phyloP scores from a whole-genome alignment of 1,140 invertebrate species.

The Argopecten irradians region DNA sequence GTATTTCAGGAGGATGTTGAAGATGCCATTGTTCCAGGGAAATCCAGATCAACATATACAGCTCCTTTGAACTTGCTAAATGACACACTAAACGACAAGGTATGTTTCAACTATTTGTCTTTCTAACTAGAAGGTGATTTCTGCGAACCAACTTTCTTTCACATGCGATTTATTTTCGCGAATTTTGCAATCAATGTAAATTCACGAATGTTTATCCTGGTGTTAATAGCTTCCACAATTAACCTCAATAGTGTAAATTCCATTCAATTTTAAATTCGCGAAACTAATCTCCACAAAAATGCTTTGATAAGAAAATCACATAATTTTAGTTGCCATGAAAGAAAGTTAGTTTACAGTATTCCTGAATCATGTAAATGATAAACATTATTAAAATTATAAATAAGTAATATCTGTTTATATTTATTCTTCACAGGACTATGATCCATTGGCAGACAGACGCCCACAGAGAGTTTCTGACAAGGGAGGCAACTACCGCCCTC shows the following conservation, averaged over 20 bases:
- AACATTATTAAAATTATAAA: background rate
- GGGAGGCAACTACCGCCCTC: conserved; percentile 96
- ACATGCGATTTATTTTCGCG: too few relatives aligned
- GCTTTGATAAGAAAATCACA: too few relatives aligned
- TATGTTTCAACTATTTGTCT: too few relatives aligned
- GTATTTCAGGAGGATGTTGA: conserved; percentile 89
- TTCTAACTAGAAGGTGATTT: too few relatives aligned
- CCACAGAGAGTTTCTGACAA: conserved; percentile 91
- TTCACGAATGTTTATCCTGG: too few relatives aligned
- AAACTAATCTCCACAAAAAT: too few relatives aligned
- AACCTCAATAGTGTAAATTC: too few relatives aligned
- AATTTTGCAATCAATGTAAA: too few relatives aligned
- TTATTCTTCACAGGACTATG: conserved; percentile 87
- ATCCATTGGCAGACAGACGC: conserved; percentile 96
- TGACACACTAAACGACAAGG: conserved; percentile 87
- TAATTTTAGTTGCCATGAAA: background rate
- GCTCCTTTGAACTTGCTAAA: conserved; percentile 92
- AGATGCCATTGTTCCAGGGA: conserved; percentile 80
- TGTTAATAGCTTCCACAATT: too few relatives aligned
- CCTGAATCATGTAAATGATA: background rate
- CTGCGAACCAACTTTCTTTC: too few relatives aligned
- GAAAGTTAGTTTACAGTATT: too few relatives aligned
- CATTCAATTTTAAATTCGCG: too few relatives aligned
- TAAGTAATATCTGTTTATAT: conserved; percentile 42
- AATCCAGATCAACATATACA: conserved; percentile 85